Evolutionary conservation across 2,888 invertebrate genomes (phyloP), one percentile per base, ranked within the genome.

Genomic region (Autographa pulchrina): DNA sequence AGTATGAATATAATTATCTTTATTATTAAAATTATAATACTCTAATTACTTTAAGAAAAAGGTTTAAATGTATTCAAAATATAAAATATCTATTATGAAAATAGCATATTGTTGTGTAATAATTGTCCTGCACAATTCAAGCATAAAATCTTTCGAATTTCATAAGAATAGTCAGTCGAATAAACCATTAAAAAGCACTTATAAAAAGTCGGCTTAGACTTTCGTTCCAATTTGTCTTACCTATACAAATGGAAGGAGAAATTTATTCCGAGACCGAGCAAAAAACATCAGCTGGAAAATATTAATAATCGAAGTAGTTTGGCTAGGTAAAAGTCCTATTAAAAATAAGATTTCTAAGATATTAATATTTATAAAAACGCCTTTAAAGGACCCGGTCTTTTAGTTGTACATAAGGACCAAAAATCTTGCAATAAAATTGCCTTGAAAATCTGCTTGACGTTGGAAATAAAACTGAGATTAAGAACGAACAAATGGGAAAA

Each of bases 121-220:
- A n/a, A 48, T 48, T 25, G n/a, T 48, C 48, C 8, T 5, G 48
- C 16, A 48, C n/a, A 43, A 16, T 16, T 43, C 2, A 20, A 20
- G 20, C 11, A 14, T 56, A 13, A 20, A 56, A 25, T 20, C 20
- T 56, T 56, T 20, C 11, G 25, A 56, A 5, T 18, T 56, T 18
- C 25, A 25, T 25, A 56, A 20, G 11, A 56, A 13, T 20, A 56
- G 54, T 13, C 25, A 13, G 54, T 56, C 20, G 25, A 25, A 20
- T 25, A 56, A 56, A 56, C 54, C 54, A 56, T 56, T 56, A 56
- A 56, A 56, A 56, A 9, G 54, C 54, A 56, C 54, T 56, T 56
- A 20, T 54, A 56, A 56, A 52, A 25, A 56, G 25, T 11, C 25
- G 25, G 54, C 54, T 20, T 56, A 20, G 54, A 13, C 4, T n/a